Percentiles rank a stretch among this genome's conserved stretches.
phyloP scores from a whole-genome alignment of 1,140 invertebrate genomes.

The Diplogasteroides magnus region DNA sequence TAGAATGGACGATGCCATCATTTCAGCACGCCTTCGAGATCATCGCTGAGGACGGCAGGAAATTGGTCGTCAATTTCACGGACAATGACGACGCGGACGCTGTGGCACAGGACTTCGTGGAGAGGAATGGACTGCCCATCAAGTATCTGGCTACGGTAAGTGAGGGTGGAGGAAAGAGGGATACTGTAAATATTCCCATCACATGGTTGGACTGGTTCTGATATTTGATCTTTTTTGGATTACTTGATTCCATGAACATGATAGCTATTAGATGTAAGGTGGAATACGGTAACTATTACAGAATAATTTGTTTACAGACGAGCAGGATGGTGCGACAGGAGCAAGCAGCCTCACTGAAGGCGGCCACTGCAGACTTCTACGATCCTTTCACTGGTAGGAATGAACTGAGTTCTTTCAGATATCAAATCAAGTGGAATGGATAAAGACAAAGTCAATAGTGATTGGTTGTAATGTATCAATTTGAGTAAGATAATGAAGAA shows the following conservation, averaged over 20 bases:
- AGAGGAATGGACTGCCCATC: slow-evolving; percentile 67
- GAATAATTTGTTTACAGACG: slow-evolving; percentile 59
- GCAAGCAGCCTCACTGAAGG: neutral
- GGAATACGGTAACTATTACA: too few relatives aligned
- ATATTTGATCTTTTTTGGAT: slow-evolving; percentile 73
- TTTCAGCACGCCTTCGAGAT: slow-evolving; percentile 81
- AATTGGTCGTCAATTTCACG: slow-evolving; percentile 86
- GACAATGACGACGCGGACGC: slow-evolving; percentile 66
- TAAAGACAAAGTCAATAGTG: too few relatives aligned
- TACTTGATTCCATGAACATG: slow-evolving; percentile 24
- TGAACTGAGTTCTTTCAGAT: too few relatives aligned
- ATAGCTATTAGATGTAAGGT: slow-evolving; percentile 19
- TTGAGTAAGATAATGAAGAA: too few relatives aligned
- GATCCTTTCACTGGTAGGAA: slow-evolving; percentile 61
- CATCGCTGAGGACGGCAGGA: slow-evolving; percentile 80
- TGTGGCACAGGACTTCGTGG: slow-evolving; percentile 66
- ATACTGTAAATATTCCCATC: slow-evolving; percentile 62
- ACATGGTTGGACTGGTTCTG: too few relatives aligned
- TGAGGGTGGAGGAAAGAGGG: slow-evolving; percentile 7
- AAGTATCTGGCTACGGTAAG: slow-evolving; percentile 30
- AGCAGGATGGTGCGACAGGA: slow-evolving; percentile 45
- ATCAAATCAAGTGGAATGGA: too few relatives aligned
- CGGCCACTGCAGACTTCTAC: slow-evolving; percentile 25
- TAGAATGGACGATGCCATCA: slow-evolving; percentile 2
- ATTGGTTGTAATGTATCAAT: too few relatives aligned